Evolutionary conservation across 2,888 invertebrate genomes (phyloP), one percentile per base, ranked within the genome.

Genomic region (Cylindroiulus punctatus): DNA sequence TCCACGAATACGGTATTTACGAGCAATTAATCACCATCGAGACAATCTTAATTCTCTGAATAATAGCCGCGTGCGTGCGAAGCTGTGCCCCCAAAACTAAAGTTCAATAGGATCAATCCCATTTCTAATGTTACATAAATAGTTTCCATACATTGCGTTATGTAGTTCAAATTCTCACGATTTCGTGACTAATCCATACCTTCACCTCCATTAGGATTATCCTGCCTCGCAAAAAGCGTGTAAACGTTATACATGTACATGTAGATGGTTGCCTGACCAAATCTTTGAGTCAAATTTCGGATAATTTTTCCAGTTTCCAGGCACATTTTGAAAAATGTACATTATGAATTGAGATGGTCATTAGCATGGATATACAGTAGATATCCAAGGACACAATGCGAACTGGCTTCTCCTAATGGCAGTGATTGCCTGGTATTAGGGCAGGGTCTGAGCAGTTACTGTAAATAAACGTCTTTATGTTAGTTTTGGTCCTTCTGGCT

Each of bases 11-110:
- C 30, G 76, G 76, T 76, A 76, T 76, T 76, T 76, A 76, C 76
- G 30, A 76, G 26, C 76, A 76, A 76, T 76, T 76, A 76, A 76
- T 76, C 76, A 76, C 76, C 76, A 30, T 30, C 76, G 30, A 76
- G 76, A 26, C 17, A 30, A 30, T 30, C 76, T 76, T 76, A 76
- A 76, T 76, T 14, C 76, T 10, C 30, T 12, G 76, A 76, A 76
- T 30, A 76, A 76, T 76, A 30, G 76, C 76, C 17, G 30, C 76
- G 76, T 76, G 76, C 76, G 12, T 26, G 65, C 76, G 30, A 76
- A 76, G 76, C 76, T 76, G 76, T 76, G 76, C 17, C 76, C 76
- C 30, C 30, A 1, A 76, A 76, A 76, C 76, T 14, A 76, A 76
- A n/a, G 26, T 65, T 65, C 65, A 65, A 65, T 65, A 26, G 76